phyloP scores from a whole-genome alignment of 2,797 vertebrate species.

The Esox lucius region DNA sequence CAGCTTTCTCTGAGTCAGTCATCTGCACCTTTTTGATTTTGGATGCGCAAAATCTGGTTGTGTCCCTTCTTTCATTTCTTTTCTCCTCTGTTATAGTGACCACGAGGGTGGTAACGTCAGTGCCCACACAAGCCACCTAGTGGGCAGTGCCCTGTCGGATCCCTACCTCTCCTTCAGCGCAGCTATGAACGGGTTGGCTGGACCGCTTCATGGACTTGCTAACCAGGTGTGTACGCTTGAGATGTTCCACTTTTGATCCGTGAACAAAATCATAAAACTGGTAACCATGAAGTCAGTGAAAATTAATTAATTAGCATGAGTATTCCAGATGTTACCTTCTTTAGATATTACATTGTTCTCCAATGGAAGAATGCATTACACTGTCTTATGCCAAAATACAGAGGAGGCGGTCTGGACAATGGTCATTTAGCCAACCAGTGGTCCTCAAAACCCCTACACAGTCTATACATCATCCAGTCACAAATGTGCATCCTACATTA shows the following conservation, averaged over 20 bases:
- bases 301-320: too few relatives aligned
- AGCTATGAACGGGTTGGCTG: constrained; percentile 94
- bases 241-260: too few relatives aligned
- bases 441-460: neutral
- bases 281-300: too few relatives aligned
- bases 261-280: too few relatives aligned
- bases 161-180: constrained; percentile 96
- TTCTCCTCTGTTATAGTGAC: constrained; percentile 74
- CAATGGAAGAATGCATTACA: too few relatives aligned
- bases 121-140: constrained; percentile 93
- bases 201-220: constrained; percentile 93
- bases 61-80: neutral
- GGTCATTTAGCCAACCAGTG: too few relatives aligned
- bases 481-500: too few relatives aligned
- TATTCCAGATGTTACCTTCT: too few relatives aligned
- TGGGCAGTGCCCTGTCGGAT: constrained; percentile 93
- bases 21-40: neutral
- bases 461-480: neutral
- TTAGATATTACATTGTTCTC: too few relatives aligned
- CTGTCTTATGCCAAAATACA: too few relatives aligned
- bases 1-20: neutral
- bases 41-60: neutral
- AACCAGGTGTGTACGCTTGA: constrained; percentile 84
- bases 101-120: constrained; percentile 96
- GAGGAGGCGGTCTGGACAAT: too few relatives aligned